phyloP scores from a whole-genome alignment of 2,888 invertebrate species.

The Allygus modestus region DNA sequence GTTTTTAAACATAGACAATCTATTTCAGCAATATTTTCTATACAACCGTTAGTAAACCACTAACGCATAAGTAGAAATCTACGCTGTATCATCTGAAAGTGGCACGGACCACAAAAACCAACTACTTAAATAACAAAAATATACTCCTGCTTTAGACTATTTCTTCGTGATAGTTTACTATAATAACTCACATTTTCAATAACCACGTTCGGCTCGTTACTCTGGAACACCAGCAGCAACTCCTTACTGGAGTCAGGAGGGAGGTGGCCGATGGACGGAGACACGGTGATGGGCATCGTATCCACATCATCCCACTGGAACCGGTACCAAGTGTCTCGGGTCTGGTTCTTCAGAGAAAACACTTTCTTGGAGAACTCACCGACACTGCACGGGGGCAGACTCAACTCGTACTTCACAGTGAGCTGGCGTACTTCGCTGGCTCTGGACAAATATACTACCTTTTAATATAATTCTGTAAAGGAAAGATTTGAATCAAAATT shows the following conservation, averaged over 20 bases:
- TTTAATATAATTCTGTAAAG: too few relatives aligned
- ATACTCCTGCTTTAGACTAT: too few relatives aligned
- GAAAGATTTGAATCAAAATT: too few relatives aligned
- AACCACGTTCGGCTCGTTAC: not conserved
- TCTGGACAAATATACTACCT: not conserved
- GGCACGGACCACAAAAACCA: too few relatives aligned
- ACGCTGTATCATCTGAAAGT: too few relatives aligned
- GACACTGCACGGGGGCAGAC: conserved; percentile 36
- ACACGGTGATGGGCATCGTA: conserved; percentile 2
- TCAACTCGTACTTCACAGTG: conserved; percentile 9
- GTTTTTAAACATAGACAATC: too few relatives aligned
- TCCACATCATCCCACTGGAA: conserved; percentile 38
- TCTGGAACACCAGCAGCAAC: conserved; percentile 20
- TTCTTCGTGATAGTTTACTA: too few relatives aligned
- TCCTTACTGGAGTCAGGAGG: conserved; percentile 39
- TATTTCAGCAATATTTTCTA: too few relatives aligned
- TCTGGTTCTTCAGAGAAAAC: conserved; percentile 29
- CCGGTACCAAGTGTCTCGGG: conserved; percentile 29
- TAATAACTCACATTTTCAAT: conserved; percentile 51
- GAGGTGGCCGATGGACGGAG: conserved; percentile 44
- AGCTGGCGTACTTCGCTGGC: not conserved
- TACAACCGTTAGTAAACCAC: too few relatives aligned
- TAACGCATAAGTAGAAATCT: too few relatives aligned
- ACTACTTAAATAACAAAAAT: too few relatives aligned
- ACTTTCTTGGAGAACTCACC: conserved; percentile 1